Evolutionary conservation across 2,888 invertebrate genomes (phyloP), one percentile per base, ranked within the genome.

Genomic region (Tupiocoris notatus): DNA sequence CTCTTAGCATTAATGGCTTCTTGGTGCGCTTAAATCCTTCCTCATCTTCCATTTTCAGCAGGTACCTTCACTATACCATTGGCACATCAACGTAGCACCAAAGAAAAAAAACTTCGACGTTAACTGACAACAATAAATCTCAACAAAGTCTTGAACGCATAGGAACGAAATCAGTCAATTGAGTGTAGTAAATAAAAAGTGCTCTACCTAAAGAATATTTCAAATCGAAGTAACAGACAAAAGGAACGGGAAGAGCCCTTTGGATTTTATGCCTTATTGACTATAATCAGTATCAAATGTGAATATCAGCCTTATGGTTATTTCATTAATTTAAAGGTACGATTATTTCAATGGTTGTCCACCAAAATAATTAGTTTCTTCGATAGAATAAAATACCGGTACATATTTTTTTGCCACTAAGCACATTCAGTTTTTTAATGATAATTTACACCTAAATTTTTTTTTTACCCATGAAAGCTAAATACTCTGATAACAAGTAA

Each of bases 271-370:
- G 58, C 20, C 59, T 70, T 59, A 70, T 58, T 16, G 25, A 58
- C 70, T 70, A 70, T 24, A 70, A n/a, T 70, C 70, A 70, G 70
- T 70, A 70, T 70, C 70, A 70, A 70, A 70, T 70, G 70, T 70
- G 59, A 67, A 58, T 58, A 70, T 70, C 70, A 70, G 70, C 70
- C 70, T 70, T 70, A 70, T 70, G 17, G 70, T 70, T 70, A 70
- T 70, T 59, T 67, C 21, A 59, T 70, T 59, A 70, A 70, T 65
- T 65, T 25, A 9, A 67, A 67, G 67, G 67, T 67, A 57, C 56
- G 56, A 67, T 67, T 70, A 58, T 70, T 58, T 23, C 22, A 57
- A 21, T 7, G 39, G 39, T 39, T 39, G 59, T 21, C 22, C 67
- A 67, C 57, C 56, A 57, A n/a, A 54, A 66, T 54, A 57, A 20